Base-by-base conservation (phyloP, 2,888 invertebrate genomes). In the Polydrusus cervinus region DNA sequence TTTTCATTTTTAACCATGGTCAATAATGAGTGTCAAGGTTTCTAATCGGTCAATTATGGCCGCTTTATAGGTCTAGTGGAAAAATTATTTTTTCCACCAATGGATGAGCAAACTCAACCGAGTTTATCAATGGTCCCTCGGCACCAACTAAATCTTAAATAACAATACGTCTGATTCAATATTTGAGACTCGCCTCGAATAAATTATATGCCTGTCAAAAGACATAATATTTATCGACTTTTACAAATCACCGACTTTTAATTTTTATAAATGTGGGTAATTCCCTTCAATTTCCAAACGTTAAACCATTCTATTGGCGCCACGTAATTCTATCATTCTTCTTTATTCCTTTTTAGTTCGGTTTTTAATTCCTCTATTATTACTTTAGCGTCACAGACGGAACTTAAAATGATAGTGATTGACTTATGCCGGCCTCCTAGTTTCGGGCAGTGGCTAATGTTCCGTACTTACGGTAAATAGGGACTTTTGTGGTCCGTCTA, bases 391-490 rank as follows among this genome's bases (percentile, higher is more conserved):
- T 57, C 57, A 57, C 57, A 57, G 57, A 57, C 57, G 57, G 38
- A 57, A 57, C 57, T n/a, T n/a, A 11, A 57, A 57, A 57, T 57
- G 25, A 57, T 69, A 60, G 60, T 60, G 57, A 69, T 69, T 69
- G 69, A 69, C 69, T 45, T 57, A 40, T 53, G 67, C 67, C 67
- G 53, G 57, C 57, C 57, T 57, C 57, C 57, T 57, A 57, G 57
- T 67, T 67, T 67, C 53, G 40, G 67, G 55, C 67, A 67, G 55
- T 43, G 57, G 60, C 60, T 60, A 69, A 69, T 60, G 60, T 60
- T 60, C 60, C 57, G 60, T 57, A 57, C 57, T 57, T 57, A 57
- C 57, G 57, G 57, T 57, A 57, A 57, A 57, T 57, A 57, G 57
- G 57, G 57, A 57, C 38, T 57, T 57, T 57, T 57, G 57, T 57